phyloP scores from a whole-genome alignment of 2,113 vertebrate genomes.

The Pleuronectes platessa region DNA sequence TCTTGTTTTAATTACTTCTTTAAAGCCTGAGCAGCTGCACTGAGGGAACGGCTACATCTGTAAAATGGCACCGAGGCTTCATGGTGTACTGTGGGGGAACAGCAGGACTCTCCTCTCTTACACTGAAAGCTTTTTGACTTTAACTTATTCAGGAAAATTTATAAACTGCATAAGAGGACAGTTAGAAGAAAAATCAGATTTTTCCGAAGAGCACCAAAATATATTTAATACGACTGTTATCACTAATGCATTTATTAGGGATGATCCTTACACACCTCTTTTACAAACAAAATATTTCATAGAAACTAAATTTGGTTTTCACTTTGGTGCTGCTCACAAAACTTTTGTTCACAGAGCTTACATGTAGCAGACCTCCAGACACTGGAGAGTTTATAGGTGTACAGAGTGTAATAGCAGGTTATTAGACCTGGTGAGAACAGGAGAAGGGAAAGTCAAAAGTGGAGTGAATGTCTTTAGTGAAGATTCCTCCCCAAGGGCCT shows the following conservation, averaged over 20 bases:
- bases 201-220: too few relatives aligned
- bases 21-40: slow-evolving; percentile 62
- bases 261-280: too few relatives aligned
- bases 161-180: slow-evolving; percentile 16
- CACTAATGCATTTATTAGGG: too few relatives aligned
- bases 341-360: neutral
- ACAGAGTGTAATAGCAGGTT: too few relatives aligned
- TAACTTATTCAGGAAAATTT: slow-evolving; percentile 9
- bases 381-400: neutral
- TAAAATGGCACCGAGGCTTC: slow-evolving; percentile 53
- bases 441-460: slow-evolving; percentile 4
- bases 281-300: neutral
- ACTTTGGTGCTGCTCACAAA: neutral
- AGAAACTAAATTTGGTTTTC: neutral
- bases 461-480: neutral
- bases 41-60: slow-evolving; percentile 41
- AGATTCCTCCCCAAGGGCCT: slow-evolving; percentile 16
- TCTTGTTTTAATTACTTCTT: slow-evolving; percentile 78
- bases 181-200: too few relatives aligned
- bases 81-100: neutral
- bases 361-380: neutral
- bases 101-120: neutral
- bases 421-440: too few relatives aligned
- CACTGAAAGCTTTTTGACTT: slow-evolving; percentile 23
- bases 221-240: too few relatives aligned